Evolutionary conservation across 37 sponge, comb jelly and placozoan genomes (phyloP).

Genomic region (Crambe crambe): DNA sequence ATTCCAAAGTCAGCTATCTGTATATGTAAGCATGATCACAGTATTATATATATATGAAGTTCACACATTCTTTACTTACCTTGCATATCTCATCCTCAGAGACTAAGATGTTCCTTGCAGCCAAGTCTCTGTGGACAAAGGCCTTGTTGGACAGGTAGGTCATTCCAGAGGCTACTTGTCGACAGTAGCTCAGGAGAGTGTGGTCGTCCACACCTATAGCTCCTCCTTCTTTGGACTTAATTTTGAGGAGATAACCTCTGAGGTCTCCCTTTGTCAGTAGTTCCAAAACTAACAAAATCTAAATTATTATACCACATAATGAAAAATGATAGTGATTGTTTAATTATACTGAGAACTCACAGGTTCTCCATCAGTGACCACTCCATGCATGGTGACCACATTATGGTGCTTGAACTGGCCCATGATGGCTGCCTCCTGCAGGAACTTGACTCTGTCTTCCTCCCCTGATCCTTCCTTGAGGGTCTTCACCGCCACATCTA

Average conservation of each 20-base stretch:
- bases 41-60: not conserved
- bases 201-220: not conserved
- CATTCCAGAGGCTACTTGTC: slow-evolving; percentile 20
- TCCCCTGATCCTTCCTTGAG: slow-evolving; percentile 2
- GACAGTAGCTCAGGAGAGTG: slow-evolving; percentile 14
- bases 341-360: not conserved
- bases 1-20: not conserved
- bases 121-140: slow-evolving; percentile 24
- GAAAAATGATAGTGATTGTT: not conserved
- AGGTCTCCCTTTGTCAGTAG: slow-evolving; percentile 5
- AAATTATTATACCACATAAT: not conserved
- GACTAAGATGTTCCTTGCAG: slow-evolving; percentile 14
- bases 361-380: not conserved
- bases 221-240: not conserved
- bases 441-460: slow-evolving; percentile 20
- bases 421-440: slow-evolving; percentile 32
- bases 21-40: no score
- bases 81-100: slow-evolving; percentile 18
- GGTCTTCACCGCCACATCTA: slow-evolving; percentile 22
- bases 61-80: not conserved
- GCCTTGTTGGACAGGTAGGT: slow-evolving; percentile 3
- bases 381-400: slow-evolving; percentile 15
- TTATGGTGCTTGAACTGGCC: slow-evolving; percentile 21
- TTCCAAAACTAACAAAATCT: slow-evolving; percentile 17
- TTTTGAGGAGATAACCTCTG: not conserved